A percentile compares a stretch with the other conserved stretches of the same genome.
These are phyloP conservation scores for Puntigrus tetrazona DNA, from an alignment of 2,113 vertebrate species.

Conservation along the genomic window DNA sequence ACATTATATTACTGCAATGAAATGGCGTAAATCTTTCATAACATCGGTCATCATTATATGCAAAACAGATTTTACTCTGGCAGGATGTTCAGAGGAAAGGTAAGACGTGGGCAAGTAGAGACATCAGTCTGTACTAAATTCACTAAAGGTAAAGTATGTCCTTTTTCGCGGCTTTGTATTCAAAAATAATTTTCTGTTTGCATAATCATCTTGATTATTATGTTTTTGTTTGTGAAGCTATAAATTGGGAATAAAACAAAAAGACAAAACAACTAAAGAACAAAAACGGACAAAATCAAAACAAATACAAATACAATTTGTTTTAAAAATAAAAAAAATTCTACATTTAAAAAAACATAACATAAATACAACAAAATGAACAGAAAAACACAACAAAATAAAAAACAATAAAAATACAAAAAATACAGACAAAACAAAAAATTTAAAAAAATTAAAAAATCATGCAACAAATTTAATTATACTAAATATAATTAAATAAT, in stretches of 20 bases:
- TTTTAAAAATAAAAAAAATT: not conserved
- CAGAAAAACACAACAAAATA: no score
- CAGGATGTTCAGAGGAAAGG: slow-evolving; percentile 34
- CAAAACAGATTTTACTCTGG: slow-evolving; percentile 54
- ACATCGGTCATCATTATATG: slow-evolving; percentile 56
- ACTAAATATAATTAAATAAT: no score
- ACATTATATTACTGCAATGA: slow-evolving; percentile 71
- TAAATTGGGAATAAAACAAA: not conserved
- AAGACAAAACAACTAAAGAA: not conserved
- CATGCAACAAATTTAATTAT: no score
- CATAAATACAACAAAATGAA: not conserved
- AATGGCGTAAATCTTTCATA: slow-evolving; percentile 68
- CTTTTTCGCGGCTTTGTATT: not conserved
- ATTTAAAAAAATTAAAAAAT: no score
- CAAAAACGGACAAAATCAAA: not conserved
- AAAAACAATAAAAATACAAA: no score
- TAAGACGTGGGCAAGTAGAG: slow-evolving; percentile 6
- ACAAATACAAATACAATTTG: not conserved
- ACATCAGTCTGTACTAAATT: not conserved
- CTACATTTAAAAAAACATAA: no score
- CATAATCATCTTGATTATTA: not conserved
- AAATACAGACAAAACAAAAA: no score
- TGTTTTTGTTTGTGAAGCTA: not conserved
- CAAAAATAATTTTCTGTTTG: no score
- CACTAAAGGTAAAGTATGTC: not conserved